Percentiles rank a stretch among this genome's conserved stretches.
phyloP scores from a whole-genome alignment of 2,888 invertebrate species.

The Abscondita cerata region DNA sequence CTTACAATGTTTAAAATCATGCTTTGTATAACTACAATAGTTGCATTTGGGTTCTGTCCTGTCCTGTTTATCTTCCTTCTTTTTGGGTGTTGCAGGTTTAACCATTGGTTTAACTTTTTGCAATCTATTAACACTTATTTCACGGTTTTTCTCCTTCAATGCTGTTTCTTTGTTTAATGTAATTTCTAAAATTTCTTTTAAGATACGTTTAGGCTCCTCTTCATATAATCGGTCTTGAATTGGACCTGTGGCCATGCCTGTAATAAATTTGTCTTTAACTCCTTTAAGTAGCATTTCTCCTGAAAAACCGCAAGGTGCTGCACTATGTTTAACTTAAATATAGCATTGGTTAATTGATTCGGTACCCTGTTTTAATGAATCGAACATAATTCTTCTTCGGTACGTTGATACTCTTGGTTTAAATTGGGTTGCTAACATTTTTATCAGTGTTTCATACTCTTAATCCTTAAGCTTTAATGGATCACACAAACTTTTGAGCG shows the following conservation, averaged over 20 bases:
- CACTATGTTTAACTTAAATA: neutral
- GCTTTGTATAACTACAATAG: slow-evolving; percentile 14
- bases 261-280: slow-evolving; percentile 3
- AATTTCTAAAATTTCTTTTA: neutral
- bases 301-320: slow-evolving; percentile 3
- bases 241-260: neutral
- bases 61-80: too few species aligned
- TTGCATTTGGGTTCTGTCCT: neutral
- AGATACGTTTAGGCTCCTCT: neutral
- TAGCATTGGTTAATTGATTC: slow-evolving; percentile 15
- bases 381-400: slow-evolving; percentile 4
- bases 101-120: neutral
- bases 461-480: slow-evolving; percentile 34
- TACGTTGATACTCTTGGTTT: neutral
- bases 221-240: slow-evolving; percentile 10
- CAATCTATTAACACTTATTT: neutral
- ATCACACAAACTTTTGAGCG: slow-evolving; percentile 33
- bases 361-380: neutral
- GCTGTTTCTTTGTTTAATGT: neutral
- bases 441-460: slow-evolving; percentile 23
- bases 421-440: neutral
- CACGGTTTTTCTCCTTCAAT: neutral
- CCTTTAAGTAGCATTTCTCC: neutral
- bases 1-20: slow-evolving; percentile 18
- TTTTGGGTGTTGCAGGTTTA: neutral